Evolutionary conservation across 2,797 vertebrate species (phyloP), one percentile per base, ranked within the genome.

Genomic region (Urophycis tenuis): DNA sequence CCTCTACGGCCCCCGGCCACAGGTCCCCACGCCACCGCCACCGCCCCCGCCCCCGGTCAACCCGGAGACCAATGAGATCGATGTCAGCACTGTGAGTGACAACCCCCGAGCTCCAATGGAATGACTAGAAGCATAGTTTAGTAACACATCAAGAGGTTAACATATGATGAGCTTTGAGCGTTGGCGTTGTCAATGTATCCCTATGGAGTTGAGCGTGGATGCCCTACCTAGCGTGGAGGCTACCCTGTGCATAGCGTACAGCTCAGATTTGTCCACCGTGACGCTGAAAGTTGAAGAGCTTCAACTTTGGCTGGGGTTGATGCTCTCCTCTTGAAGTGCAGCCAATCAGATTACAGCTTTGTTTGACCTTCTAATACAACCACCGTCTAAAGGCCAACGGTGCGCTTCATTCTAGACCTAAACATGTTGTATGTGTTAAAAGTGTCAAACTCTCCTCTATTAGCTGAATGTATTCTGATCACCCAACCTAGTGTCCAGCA

Each of bases 51-150:
- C 49, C n/a, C 53, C 53, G 30, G 76, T 72, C 8, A 81, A 75
- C 87, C 82, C 69, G 0, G 95, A 97, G 87, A 95, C 93, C 82
- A 97, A 97, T 0, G 95, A 97, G 88, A 90, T 83, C 10, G 49
- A 88, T 53, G 0, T 83, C 31, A 67, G 73, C 0, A 82, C 74
- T 19, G 88, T 91, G 81, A 90, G 90, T 84, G 11, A 8, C 73
- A n/a, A 29, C 17, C 41, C 78, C 6, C 15, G 10, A 34, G 8
- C 22, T 14, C 25, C 10, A 25, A 30, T 17, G 31, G 72, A 14
- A 41, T 32, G 3, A 45, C 25, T 5, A 60, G 22, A 60, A 60
- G 53, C n/a, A 6, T 60, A 25, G 53, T 60, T 60, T n/a, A 8
- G 7, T n/a, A 60, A n/a, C 53, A 60, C 53, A 60, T 25, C 22